Base-by-base conservation (phyloP, 2,113 vertebrate species). In the Lipotes vexillifer region DNA sequence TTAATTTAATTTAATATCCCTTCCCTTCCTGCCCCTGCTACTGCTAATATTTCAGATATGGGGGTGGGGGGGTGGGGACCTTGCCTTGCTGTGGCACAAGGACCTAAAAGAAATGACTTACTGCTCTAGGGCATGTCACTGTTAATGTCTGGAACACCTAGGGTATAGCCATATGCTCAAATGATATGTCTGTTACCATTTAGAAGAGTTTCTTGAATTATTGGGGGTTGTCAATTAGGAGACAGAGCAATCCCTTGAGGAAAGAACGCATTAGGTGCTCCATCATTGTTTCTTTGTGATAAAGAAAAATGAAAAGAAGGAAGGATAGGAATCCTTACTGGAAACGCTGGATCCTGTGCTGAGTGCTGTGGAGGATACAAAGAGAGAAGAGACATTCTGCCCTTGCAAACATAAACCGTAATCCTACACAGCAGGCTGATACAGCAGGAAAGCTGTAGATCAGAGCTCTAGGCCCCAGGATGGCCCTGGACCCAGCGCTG, bases 21-120 rank as follows among this genome's bases (percentile, higher is more conserved):
- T 61, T 61, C 1, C 36, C 46, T 57, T 66, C 36, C 57, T 84
- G 31, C 36, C 72, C 8, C 52, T 49, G 57, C 44, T n/a, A 52
- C 36, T 33, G n/a, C 8, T 31, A 83, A 20, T 59, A 6, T n/a
- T 83, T 82, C 44, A 66, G 55, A n/a, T 75, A 25, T 8, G 27
- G 3, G 71, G 3, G 10, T 3, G 44, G 25, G 55, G 33, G 33
- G 9, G 49, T 31, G 31, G 20, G 46, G 12, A 21, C 21, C 71
- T 69, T 71, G 46, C 12, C 31, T 90, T 2, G 1, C 41, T 61
- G 49, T 31, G 59, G 25, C 29, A 17, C 13, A 5, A 88, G 31
- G 63, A 57, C 44, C 38, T 63, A 41, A n/a, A 59, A 88, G 80
- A 94, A 92, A 38, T 68, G 27, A 82, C 36, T 46, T 96, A 29